Evolutionary conservation across 2,888 invertebrate species (phyloP), one percentile per base, ranked within the genome.

Genomic region (Hypselothyrea guttata): DNA sequence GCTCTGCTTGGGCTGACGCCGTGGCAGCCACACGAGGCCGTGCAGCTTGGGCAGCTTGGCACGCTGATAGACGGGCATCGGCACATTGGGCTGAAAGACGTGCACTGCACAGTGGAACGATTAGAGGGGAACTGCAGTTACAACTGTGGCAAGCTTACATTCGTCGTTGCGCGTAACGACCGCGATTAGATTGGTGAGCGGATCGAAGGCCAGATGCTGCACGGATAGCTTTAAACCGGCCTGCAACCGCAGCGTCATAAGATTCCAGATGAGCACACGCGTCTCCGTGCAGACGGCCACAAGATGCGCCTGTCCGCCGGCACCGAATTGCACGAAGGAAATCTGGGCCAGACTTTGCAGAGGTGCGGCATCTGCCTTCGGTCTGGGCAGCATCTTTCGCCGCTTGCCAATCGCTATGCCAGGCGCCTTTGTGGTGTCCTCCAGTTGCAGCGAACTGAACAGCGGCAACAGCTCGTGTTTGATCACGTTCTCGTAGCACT

Each of bases 231-330:
- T 90, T 0, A 90, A 76, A 42, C 91, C 91, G 92, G 94, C 94
- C 30, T 91, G 89, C 66, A 95, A 88, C 18, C 92, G 91, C 9
- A 94, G 88, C 1, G 93, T 93, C 55, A 94, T 88, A 33, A 94
- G 87, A 89, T 94, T 93, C 94, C 94, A 95, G 22, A 94, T 92
- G 30, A 91, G 90, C 3, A 94, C 83, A 59, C 92, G 91, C 11
- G 90, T 84, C 4, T 90, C 84, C 0, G 92, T 92, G 47, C 89
- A 89, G 4, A 86, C 88, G n/a, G 89, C 75, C 16, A 90, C 86
- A 4, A 81, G 62, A 49, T 71, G 65, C 1, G 88, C 87, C 74
- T 86, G 87, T 37, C 87, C 87, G 1, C 88, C 89, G 1, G 86
- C 86, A 9, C 88, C 90, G 65, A 90, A 90, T 57, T 87, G 82